Percentiles rank a stretch among this genome's conserved stretches.
Conservation (phyloP, 2,888 invertebrate genomes). For the Dicyrtoma fusca region DNA sequence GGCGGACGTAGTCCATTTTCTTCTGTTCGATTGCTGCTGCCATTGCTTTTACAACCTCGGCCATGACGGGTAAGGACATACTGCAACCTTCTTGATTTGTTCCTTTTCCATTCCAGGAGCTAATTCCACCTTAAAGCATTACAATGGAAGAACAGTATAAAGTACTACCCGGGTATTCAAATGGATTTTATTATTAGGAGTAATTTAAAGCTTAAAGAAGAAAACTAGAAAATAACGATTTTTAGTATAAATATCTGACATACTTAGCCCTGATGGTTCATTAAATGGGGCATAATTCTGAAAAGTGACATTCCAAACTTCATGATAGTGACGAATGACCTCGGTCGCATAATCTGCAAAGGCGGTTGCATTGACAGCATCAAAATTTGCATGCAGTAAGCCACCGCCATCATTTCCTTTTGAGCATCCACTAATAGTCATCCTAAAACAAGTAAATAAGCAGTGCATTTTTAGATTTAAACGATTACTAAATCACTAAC, state of each 20-base stretch:
- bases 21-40: slow-evolving; percentile 37
- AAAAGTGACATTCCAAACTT: slow-evolving; percentile 47
- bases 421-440: slow-evolving; percentile 54
- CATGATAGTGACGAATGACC: slow-evolving; percentile 49
- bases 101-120: slow-evolving; percentile 13
- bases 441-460: no score
- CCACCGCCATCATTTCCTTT: slow-evolving; percentile 48
- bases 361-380: slow-evolving; percentile 33
- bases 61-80: slow-evolving; percentile 45
- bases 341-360: slow-evolving; percentile 53
- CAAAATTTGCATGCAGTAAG: slow-evolving; percentile 48
- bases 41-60: slow-evolving; percentile 41
- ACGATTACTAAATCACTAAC: no score
- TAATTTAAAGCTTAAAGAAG: no score
- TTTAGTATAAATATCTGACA: no score
- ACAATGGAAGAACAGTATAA: no score
- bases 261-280: slow-evolving; percentile 51
- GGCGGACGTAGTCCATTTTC: slow-evolving; percentile 35
- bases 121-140: slow-evolving; percentile 18
- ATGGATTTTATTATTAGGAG: no score
- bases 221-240: no score
- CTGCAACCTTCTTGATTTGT: slow-evolving; percentile 54
- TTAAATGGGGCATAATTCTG: slow-evolving; percentile 52
- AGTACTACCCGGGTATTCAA: no score
- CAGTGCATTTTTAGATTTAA: no score